Base-by-base conservation (phyloP, 2,797 vertebrate species). In the Perdix hodgsoniae region DNA sequence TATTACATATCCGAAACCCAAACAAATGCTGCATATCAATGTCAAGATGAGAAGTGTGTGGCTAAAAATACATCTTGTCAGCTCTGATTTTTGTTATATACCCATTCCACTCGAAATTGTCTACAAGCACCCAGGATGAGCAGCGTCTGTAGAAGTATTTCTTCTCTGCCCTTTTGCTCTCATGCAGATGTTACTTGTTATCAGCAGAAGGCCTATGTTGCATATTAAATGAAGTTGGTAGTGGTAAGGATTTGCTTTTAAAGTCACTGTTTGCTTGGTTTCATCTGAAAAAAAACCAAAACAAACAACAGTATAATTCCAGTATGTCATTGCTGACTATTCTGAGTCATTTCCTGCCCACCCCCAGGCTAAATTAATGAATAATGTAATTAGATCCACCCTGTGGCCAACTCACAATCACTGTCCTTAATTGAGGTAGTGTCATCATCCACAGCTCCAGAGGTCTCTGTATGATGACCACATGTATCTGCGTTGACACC, bases 171-270 rank as follows among this genome's bases (percentile, higher is more conserved):
- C 37, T 66, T 88, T 88, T 94, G 79, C 83, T 92, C 63, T 83
- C 81, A 88, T 93, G 76, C 85, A 95, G 96, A 95, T 93, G 89
- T 61, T 92, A 52, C 40, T 11, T 54, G 81, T 91, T 93, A 90
- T 31, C 69, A 94, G 61, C 82, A 87, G 83, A 63, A 74, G 61
- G 89, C 54, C 45, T 40, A 39, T 69, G 27, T 18, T 89, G 75
- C 82, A 83, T 70, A 74, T 70, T 89, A 63, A 93, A 67, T 19
- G 19, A 56, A 45, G 45, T 39, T 40, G 21, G 31, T 29, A 39
- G 23, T 47, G 39, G 45, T 59, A 60, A 49, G 84, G 52, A 35
- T 35, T 45, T 22, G 4, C 1, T 0, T 40, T 11, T 86, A 56
- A 85, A 94, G 6, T 57, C 14, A 60, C 21, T 63, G 15, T 42